These are phyloP conservation scores for Rhimphoctona megacephalus DNA, from an alignment of 2,888 invertebrate genomes.

Conservation along the genomic window DNA sequence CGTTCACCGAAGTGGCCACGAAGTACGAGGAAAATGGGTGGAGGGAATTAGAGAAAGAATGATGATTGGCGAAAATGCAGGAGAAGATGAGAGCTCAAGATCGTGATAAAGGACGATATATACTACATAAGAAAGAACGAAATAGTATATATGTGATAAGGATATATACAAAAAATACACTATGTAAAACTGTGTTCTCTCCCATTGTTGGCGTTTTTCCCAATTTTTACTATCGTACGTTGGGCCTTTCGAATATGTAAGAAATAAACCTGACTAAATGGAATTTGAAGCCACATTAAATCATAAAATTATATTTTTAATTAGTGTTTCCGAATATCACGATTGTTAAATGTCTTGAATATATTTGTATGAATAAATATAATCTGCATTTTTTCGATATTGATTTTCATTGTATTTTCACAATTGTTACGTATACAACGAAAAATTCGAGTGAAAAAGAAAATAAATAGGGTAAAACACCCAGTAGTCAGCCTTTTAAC, in stretches of 20 bases:
- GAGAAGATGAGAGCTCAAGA: constrained; percentile 54
- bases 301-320: neutral
- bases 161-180: neutral
- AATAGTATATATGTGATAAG: neutral
- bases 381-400: neutral
- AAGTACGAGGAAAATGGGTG: constrained; percentile 17
- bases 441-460: neutral
- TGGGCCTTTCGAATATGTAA: neutral
- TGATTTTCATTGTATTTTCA: neutral
- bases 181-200: neutral
- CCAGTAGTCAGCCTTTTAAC: no score
- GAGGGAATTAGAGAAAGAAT: constrained; percentile 59
- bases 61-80: constrained; percentile 66
- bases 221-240: constrained; percentile 26
- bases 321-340: neutral
- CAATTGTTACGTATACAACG: neutral
- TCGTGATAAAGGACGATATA: constrained; percentile 14
- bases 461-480: no score
- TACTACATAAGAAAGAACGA: neutral
- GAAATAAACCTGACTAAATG: neutral
- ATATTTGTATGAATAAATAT: neutral
- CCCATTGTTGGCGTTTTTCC: constrained; percentile 17
- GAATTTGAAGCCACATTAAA: neutral
- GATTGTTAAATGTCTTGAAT: neutral
- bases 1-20: constrained; percentile 46